phyloP scores from a whole-genome alignment of 2,113 vertebrate genomes.

The Pungitius pungitius region DNA sequence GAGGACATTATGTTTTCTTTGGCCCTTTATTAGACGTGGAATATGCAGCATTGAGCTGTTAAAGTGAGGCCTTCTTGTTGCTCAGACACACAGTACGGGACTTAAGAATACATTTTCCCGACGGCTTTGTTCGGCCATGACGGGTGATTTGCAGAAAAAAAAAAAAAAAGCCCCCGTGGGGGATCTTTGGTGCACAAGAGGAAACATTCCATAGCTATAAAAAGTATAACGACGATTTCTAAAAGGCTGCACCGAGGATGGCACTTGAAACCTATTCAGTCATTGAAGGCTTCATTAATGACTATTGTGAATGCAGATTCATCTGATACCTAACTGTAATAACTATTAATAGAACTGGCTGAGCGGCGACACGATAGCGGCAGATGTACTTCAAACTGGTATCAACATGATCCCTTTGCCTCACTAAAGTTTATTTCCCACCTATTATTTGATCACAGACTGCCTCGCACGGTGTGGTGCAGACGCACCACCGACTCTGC shows the following conservation, averaged over 20 bases:
- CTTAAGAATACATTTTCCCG: not conserved
- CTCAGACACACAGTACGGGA: not conserved
- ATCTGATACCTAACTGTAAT: not conserved
- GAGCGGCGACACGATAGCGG: not conserved
- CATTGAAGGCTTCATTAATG: not conserved
- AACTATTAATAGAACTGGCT: not conserved
- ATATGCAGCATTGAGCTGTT: not conserved
- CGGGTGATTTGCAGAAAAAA: not conserved
- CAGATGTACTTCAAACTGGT: slow-evolving; percentile 12
- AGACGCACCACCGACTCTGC: not conserved
- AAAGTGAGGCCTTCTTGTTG: not conserved
- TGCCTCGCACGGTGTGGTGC: not conserved
- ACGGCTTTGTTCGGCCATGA: not conserved
- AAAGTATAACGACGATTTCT: not conserved
- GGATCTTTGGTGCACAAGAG: not conserved
- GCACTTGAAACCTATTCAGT: not conserved
- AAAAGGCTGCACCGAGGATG: not conserved
- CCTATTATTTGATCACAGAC: not conserved
- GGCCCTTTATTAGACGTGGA: not conserved
- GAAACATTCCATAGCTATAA: not conserved
- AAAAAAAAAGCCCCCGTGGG: not conserved
- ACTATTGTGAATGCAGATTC: not conserved
- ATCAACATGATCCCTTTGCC: not conserved
- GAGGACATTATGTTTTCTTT: not conserved
- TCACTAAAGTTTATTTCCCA: not conserved